Percentiles rank a stretch among this genome's conserved stretches.
Evolutionary conservation across 2,797 vertebrate genomes (phyloP).

Genomic region (Gambusia yucatana): DNA sequence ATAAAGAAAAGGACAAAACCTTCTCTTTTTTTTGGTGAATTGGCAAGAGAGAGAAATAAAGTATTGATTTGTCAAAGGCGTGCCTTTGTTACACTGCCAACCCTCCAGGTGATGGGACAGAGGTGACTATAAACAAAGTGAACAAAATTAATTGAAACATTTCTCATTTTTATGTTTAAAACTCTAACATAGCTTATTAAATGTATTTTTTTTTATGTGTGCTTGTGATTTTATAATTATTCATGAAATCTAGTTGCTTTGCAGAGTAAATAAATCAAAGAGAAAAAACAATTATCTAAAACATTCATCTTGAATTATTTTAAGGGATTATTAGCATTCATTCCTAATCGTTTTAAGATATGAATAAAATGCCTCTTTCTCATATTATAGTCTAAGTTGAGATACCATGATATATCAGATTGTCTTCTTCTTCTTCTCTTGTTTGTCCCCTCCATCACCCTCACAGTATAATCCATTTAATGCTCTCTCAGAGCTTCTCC

Average conservation of each 20-base stretch:
- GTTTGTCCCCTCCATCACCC: slow-evolving; percentile 28
- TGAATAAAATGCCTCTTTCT: background rate
- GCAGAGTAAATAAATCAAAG: background rate
- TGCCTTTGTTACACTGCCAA: background rate
- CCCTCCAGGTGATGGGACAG: background rate
- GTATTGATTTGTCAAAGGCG: too few species aligned
- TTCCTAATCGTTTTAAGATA: slow-evolving; percentile 10
- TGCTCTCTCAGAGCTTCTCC: slow-evolving; percentile 34
- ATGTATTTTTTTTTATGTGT: too few species aligned
- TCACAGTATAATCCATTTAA: slow-evolving; percentile 61
- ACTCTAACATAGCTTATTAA: too few species aligned
- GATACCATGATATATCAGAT: slow-evolving; percentile 24
- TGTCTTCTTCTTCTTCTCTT: slow-evolving; percentile 10
- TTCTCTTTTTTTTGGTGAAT: background rate
- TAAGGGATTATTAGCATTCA: slow-evolving; percentile 1
- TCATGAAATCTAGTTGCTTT: background rate
- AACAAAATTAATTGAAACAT: background rate
- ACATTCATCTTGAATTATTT: background rate
- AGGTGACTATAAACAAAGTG: background rate
- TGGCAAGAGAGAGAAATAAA: background rate
- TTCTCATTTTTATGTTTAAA: background rate
- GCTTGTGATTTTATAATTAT: background rate
- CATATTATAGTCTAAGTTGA: slow-evolving; percentile 13
- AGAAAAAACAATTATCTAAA: background rate
- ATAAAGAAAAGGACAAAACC: background rate